Evolutionary conservation across 2,113 vertebrate genomes (phyloP), one percentile per base, ranked within the genome.

Genomic region (Rhynchomys soricoides): DNA sequence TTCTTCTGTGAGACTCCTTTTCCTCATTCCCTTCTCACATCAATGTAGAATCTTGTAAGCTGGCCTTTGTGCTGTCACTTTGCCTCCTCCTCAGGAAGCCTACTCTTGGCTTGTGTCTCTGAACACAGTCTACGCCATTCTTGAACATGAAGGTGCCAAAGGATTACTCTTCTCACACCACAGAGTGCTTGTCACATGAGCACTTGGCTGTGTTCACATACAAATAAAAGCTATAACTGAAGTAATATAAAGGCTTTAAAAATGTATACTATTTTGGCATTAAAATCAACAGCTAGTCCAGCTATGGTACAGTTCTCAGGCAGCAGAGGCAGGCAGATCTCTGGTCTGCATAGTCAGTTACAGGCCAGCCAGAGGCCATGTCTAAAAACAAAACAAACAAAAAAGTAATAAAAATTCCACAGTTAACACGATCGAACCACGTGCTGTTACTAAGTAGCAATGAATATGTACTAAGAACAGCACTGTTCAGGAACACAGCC

Each of bases 201-300:
- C 29, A 66, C 50, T 77, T 55, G 13, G 6, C 70, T 45, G 43
- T 70, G 79, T 24, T 88, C 59, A 74, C 71, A 24, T 37, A 85
- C 40, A 90, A 86, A 89, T 24, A 2, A 43, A 74, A 78, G 21
- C 77, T 94, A 43, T 55, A 55, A 64, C 64, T 88, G 71, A 74
- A 93, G 52, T 55, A 37, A 88, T 40, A 1, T 62, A 74, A 57
- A 13, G 48, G 43, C 10, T 83, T 91, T 68, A 77, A 74, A 82
- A 82, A 52, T 43, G 19, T 24, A 82, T 37, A 31, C 55, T 83
- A 34, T 70, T 15, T 21, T 55, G 40, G 57, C 78, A n/a, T 78
- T 74, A 93, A 94, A 91, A 75, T 57, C 93, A 93, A 79, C 48
- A 79, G 57, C 81, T 82, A 40, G 22, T 59, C 7, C 79, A 59